A percentile compares a stretch with the other conserved stretches of the same genome.
Evolutionary conservation across 2,113 vertebrate genomes (phyloP).

Genomic region (Bubalus kerabau): DNA sequence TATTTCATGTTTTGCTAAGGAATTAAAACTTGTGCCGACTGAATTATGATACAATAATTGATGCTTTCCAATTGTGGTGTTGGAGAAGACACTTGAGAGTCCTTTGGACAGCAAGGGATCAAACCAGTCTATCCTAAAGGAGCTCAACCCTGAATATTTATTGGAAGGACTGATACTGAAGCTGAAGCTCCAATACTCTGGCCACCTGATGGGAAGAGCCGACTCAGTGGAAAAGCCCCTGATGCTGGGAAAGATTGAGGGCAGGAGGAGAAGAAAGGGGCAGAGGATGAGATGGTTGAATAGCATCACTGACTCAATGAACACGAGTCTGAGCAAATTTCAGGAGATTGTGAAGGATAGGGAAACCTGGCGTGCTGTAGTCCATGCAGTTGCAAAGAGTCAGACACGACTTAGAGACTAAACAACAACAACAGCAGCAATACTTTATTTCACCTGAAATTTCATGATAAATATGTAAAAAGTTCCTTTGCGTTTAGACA

Average conservation of each 20-base stretch:
- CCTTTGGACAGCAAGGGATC: neutral
- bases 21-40: neutral
- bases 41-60: neutral
- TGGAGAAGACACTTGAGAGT: neutral
- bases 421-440: neutral
- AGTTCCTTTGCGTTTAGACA: neutral
- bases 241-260: neutral
- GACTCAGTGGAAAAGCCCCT: neutral
- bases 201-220: neutral
- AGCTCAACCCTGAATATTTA: neutral
- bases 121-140: neutral
- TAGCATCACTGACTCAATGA: neutral
- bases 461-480: neutral
- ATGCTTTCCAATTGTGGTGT: neutral
- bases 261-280: neutral
- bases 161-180: neutral
- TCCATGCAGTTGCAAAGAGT: neutral
- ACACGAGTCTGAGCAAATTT: neutral
- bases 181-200: neutral
- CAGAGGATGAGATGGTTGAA: neutral
- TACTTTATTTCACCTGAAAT: neutral
- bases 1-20: neutral
- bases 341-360: neutral
- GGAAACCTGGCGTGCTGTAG: neutral
- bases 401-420: neutral